phyloP scores from a whole-genome alignment of 2,888 invertebrate species.

The Cryptops parisi region DNA sequence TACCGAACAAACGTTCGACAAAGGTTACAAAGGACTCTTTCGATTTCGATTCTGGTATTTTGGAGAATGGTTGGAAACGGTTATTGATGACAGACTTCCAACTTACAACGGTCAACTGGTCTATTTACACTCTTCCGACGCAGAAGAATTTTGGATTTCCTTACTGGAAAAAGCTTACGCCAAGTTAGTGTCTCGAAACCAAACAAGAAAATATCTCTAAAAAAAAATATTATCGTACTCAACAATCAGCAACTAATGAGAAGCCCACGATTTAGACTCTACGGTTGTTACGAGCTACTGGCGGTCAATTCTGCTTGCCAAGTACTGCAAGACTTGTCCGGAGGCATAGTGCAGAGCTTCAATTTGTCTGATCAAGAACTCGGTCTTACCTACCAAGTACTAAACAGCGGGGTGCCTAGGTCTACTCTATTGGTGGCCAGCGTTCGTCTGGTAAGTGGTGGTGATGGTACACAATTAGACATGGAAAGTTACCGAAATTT shows the following conservation, averaged over 20 bases:
- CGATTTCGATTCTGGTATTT: constrained; percentile 66
- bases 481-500: no score
- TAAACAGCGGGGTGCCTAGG: constrained; percentile 53
- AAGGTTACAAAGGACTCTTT: constrained; percentile 48
- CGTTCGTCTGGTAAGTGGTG: constrained; percentile 42
- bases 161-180: constrained; percentile 67
- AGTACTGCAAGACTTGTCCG: constrained; percentile 56
- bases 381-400: constrained; percentile 49
- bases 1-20: constrained; percentile 47
- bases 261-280: constrained; percentile 29
- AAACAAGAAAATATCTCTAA: background rate
- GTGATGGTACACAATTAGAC: no score
- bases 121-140: constrained; percentile 44
- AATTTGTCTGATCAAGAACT: constrained; percentile 47
- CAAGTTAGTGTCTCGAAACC: constrained; percentile 40
- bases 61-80: constrained; percentile 58
- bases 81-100: constrained; percentile 60
- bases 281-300: constrained; percentile 52
- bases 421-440: constrained; percentile 53
- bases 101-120: constrained; percentile 49
- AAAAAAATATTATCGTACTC: background rate
- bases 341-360: constrained; percentile 60
- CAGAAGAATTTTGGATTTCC: constrained; percentile 56
- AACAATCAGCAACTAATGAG: background rate
- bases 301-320: constrained; percentile 44